Evolutionary conservation across 2,113 vertebrate genomes (phyloP).

Genomic region (Herpetotheres cachinnans): DNA sequence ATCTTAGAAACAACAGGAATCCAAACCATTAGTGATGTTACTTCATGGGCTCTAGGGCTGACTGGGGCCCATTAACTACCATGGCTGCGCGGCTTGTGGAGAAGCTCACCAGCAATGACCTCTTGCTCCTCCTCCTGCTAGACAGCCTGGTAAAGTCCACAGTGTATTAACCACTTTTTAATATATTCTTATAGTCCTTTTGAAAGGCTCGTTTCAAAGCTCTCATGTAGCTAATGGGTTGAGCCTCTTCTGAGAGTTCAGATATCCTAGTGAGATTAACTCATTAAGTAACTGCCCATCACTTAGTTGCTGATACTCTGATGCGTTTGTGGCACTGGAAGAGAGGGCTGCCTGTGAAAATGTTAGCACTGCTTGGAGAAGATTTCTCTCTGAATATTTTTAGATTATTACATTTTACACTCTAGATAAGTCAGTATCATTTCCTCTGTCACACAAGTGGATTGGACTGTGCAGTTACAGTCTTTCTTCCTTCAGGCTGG

Average conservation of each 20-base stretch:
- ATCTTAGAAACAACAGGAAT: not conserved
- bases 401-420: not conserved
- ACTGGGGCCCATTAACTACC: not conserved
- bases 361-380: not conserved
- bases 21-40: not conserved
- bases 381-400: not conserved
- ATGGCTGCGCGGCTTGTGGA: not conserved
- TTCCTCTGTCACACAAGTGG: not conserved
- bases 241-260: constrained; percentile 38
- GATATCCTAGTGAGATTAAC: constrained; percentile 54
- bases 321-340: not conserved
- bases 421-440: not conserved
- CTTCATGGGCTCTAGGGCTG: not conserved
- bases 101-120: not conserved
- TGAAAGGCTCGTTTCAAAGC: constrained; percentile 16
- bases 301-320: not conserved
- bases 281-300: constrained; percentile 45
- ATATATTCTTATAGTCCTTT: not conserved
- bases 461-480: not conserved
- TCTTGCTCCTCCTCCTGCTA: not conserved
- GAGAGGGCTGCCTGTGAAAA: not conserved
- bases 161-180: not conserved
- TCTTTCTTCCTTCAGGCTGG: not conserved
- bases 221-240: not conserved
- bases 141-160: not conserved